Evolutionary conservation across 2,797 vertebrate genomes (phyloP), one percentile per base, ranked within the genome.

Genomic region (Oryzias dopingdopingensis): DNA sequence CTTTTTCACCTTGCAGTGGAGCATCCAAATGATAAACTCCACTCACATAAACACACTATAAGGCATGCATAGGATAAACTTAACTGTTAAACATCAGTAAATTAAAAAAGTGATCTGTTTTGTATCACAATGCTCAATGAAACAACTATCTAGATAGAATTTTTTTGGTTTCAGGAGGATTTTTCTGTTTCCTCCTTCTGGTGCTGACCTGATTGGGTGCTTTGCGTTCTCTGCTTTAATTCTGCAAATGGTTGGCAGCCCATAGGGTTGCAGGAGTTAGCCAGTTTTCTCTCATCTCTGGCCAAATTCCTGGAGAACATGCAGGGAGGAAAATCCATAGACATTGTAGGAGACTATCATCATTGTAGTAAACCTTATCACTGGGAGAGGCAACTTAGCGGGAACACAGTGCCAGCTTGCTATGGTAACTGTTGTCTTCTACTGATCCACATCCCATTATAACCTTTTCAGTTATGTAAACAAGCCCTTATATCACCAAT

Each of bases 171-270:
- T 37, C 32, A 37, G 85, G 86, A 88, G 61, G 69, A 74, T 13
- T 37, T 37, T 37, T 37, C 32, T 37, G 26, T 29, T 37, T 13
- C 70, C 86, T 86, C 83, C 72, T 86, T 78, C 80, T 80, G 77
- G 60, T 76, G 70, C 51, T 87, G 86, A 86, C 84, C 87, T 89
- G 88, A 88, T 86, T 88, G 86, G 84, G 78, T 73, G 85, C 74
- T 57, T 80, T 73, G 66, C 42, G 16, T 71, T 68, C 65, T 52
- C 53, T 18, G 46, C 82, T 62, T 72, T 74, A 77, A 76, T 77
- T 68, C 56, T 62, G 70, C 67, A 65, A 85, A 77, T 85, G 83
- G 67, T 63, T 83, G 62, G 67, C 60, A 76, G 62, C 77, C 79
- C 77, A 57, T 47, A 67, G 77, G 71, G 72, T 67, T 82, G 70